phyloP scores from a whole-genome alignment of 37 sponge, comb jelly and placozoan genomes.

The Diacarnus erythraeanus region DNA sequence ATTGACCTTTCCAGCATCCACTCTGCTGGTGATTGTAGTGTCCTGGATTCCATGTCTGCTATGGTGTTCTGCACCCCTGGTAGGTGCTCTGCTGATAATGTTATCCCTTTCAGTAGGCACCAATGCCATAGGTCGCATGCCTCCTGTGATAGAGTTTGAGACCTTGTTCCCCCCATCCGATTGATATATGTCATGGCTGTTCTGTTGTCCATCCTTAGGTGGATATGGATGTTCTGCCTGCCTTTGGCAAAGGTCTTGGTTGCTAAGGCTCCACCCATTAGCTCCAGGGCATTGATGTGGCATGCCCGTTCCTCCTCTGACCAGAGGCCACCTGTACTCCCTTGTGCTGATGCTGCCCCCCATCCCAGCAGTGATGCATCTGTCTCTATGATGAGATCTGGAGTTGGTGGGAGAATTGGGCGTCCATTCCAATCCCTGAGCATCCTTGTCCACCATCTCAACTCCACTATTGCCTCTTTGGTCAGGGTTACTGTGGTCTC shows the following conservation, averaged over 20 bases:
- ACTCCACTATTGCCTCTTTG: constrained; percentile 11
- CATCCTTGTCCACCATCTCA: constrained; percentile 27
- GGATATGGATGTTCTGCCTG: constrained; percentile 22
- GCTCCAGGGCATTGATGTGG: constrained; percentile 63
- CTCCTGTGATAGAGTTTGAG: neutral
- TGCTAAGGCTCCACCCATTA: constrained; percentile 47
- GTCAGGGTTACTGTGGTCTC: constrained; percentile 17
- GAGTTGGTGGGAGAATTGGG: neutral
- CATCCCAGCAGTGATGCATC: constrained; percentile 47
- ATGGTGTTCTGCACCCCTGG: constrained; percentile 26
- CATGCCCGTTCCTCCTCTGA: constrained; percentile 29
- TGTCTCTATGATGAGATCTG: too few species aligned
- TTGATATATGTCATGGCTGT: constrained; percentile 48
- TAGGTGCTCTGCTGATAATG: constrained; percentile 42
- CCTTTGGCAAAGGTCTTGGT: constrained; percentile 30
- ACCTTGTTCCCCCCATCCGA: constrained; percentile 55
- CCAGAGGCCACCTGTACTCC: constrained; percentile 21
- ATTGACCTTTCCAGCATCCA: constrained; percentile 25
- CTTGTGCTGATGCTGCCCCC: constrained; percentile 20
- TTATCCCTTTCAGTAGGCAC: constrained; percentile 45
- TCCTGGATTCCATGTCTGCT: constrained; percentile 39
- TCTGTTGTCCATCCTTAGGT: constrained; percentile 41
- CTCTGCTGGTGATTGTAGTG: too few species aligned
- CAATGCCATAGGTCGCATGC: constrained; percentile 51
- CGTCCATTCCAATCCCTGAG: constrained; percentile 17